These are phyloP conservation scores for Electrona antarctica DNA, from an alignment of 2,113 vertebrate genomes.

Conservation along the genomic window DNA sequence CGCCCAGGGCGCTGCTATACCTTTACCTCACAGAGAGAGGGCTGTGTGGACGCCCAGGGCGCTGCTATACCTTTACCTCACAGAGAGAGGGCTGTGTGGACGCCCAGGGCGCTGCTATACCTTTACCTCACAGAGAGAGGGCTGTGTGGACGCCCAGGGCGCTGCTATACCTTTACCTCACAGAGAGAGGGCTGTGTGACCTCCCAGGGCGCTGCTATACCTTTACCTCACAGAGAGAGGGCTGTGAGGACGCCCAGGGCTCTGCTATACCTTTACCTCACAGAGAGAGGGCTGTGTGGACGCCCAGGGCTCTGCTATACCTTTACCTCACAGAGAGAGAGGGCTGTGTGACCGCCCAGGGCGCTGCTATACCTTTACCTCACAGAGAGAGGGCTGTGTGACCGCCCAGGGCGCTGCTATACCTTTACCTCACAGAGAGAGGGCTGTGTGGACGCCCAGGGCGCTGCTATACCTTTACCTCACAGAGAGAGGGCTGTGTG, in stretches of 20 bases:
- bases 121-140: background rate
- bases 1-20: slow-evolving; percentile 15
- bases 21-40: background rate
- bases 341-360: slow-evolving; percentile 9
- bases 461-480: slow-evolving; percentile 10
- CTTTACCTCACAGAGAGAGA: background rate
- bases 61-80: slow-evolving; percentile 4
- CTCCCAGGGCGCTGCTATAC: slow-evolving; percentile 16
- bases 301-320: slow-evolving; percentile 15
- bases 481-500: background rate
- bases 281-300: background rate
- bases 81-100: background rate
- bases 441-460: slow-evolving; percentile 1
- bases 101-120: slow-evolving; percentile 15
- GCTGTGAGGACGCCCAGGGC: slow-evolving; percentile 4
- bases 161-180: slow-evolving; percentile 4
- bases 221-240: background rate
- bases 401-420: slow-evolving; percentile 12
- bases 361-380: slow-evolving; percentile 10
- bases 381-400: background rate
- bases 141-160: slow-evolving; percentile 7
- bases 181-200: background rate
- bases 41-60: slow-evolving; percentile 7
- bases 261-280: slow-evolving; percentile 4
- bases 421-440: background rate